Conservation (phyloP, 2,113 vertebrate genomes). For the Uropsilus gracilis region DNA sequence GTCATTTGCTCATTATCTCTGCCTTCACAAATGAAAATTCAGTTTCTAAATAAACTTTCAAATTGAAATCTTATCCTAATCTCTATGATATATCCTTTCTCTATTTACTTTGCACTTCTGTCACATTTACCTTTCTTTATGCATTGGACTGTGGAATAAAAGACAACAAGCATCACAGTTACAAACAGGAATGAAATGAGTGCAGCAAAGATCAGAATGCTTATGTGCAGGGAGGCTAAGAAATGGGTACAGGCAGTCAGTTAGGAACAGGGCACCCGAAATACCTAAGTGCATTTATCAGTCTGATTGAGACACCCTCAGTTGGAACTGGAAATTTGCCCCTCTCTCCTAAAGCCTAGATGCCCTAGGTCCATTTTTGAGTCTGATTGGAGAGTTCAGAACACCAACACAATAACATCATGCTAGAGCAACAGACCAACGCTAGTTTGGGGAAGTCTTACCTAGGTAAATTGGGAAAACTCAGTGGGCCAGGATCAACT, state of each 20-base stretch:
- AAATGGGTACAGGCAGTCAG: too few relatives aligned
- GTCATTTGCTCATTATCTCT: neutral
- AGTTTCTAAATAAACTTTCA: conserved; percentile 23
- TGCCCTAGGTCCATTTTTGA: too few relatives aligned
- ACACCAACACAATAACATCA: too few relatives aligned
- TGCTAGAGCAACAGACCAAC: too few relatives aligned
- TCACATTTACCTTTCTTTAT: neutral
- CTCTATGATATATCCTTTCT: neutral
- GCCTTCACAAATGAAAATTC: neutral
- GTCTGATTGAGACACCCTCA: too few relatives aligned
- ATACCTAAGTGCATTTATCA: too few relatives aligned
- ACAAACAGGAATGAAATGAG: neutral
- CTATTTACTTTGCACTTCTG: neutral
- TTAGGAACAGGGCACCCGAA: neutral
- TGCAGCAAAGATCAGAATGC: neutral
- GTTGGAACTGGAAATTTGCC: too few relatives aligned
- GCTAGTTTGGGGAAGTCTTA: too few relatives aligned
- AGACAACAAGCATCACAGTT: neutral
- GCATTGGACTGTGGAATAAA: neutral
- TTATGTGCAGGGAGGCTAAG: neutral
- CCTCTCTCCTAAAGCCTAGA: too few relatives aligned
- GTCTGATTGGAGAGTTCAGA: too few relatives aligned
- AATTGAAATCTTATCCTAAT: neutral
- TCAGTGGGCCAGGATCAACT: too few relatives aligned
- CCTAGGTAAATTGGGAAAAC: too few relatives aligned